A percentile compares a stretch with the other conserved stretches of the same genome.
Evolutionary conservation across 2,888 invertebrate genomes (phyloP).

Genomic region (Lissonota sp.): DNA sequence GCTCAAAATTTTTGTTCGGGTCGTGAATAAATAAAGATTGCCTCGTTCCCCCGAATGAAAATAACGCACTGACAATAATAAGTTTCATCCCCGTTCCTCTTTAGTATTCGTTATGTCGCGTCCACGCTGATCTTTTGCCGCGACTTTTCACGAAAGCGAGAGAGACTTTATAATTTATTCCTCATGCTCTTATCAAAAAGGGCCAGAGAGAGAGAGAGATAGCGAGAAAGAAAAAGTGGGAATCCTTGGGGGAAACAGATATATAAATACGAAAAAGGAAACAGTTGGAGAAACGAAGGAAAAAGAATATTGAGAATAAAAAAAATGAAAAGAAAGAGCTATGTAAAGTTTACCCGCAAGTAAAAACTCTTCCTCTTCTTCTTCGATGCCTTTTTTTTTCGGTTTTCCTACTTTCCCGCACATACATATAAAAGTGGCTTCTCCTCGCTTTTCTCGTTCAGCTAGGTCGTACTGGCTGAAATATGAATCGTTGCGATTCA

Average conservation of each 20-base stretch:
- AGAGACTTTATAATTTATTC: constrained; percentile 39
- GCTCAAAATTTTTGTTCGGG: too few species aligned
- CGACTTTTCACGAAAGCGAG: neutral
- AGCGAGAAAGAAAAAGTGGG: neutral
- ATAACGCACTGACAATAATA: too few species aligned
- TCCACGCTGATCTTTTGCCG: too few species aligned
- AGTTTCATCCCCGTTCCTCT: neutral
- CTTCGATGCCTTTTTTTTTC: neutral
- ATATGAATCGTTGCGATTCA: too few species aligned
- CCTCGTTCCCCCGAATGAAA: too few species aligned
- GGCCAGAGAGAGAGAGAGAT: neutral
- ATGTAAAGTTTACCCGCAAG: neutral
- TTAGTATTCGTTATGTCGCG: constrained; percentile 6
- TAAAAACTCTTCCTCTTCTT: neutral
- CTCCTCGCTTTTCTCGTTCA: too few species aligned
- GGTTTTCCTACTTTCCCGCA: neutral
- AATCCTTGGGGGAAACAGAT: neutral
- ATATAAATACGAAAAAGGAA: constrained; percentile 1
- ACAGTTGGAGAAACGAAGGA: too few species aligned
- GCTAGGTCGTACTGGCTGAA: too few species aligned
- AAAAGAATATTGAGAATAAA: neutral
- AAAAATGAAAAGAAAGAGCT: neutral
- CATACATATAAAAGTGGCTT: too few species aligned
- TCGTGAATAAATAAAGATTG: too few species aligned
- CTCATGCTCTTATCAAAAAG: constrained; percentile 5